phyloP scores from a whole-genome alignment of 2,797 vertebrate species.

The Eulemur coronatus region DNA sequence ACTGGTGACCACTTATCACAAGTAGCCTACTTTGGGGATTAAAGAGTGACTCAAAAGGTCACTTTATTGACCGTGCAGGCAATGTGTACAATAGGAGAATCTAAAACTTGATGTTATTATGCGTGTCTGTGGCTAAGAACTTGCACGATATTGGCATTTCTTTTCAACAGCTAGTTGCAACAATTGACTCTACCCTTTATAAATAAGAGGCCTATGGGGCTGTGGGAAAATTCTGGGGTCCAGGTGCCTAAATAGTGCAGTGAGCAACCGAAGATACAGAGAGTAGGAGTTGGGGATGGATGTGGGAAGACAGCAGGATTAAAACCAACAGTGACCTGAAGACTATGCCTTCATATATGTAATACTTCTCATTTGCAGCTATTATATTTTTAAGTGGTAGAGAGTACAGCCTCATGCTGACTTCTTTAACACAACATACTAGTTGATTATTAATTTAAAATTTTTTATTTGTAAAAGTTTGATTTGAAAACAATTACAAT shows the following conservation, averaged over 20 bases:
- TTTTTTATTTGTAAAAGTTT: not conserved
- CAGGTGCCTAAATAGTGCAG: not conserved
- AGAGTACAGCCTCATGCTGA: fast-evolving
- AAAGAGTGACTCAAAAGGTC: not conserved
- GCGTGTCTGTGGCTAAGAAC: not conserved
- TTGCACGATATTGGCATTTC: not conserved
- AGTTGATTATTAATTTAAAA: not conserved
- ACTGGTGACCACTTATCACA: not conserved
- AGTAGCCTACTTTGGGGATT: not conserved
- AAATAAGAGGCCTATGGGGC: not conserved
- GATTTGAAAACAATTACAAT: not conserved
- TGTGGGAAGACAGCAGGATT: not conserved
- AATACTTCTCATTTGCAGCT: not conserved
- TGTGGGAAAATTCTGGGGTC: not conserved
- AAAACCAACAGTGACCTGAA: not conserved
- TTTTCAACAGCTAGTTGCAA: not conserved
- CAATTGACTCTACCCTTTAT: not conserved
- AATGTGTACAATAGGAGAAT: not conserved
- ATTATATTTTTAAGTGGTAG: not conserved
- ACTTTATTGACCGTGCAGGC: fast-evolving
- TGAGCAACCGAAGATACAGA: not conserved
- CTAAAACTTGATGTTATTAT: not conserved
- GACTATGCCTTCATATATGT: not conserved
- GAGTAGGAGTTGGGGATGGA: not conserved
- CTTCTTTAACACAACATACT: not conserved